Evolutionary conservation across 2,888 invertebrate species (phyloP), one percentile per base, ranked within the genome.

Genomic region (Pachydiplax longipennis): DNA sequence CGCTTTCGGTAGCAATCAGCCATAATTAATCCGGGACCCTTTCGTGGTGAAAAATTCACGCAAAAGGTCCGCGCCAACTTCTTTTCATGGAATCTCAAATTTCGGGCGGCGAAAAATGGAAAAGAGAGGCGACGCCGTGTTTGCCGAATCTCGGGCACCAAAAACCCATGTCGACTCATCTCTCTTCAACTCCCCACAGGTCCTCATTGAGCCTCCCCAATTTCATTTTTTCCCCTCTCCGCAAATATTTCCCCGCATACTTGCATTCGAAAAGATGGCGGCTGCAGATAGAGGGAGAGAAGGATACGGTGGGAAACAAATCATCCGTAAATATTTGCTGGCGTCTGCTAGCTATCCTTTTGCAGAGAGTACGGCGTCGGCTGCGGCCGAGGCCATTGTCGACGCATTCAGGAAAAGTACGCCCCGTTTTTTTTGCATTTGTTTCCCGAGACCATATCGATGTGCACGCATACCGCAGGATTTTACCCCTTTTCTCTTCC

Each of bases 271-370:
- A 87, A 87, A 87, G 87, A 61, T 18, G 31, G 61, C 10, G 44
- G 48, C 13, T 12, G 65, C 35, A 37, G 61, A 22, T 53, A 35
- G 53, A 35, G 37, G 61, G 58, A 31, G 83, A 31, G 83, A 25
- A 18, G 35, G 61, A 61, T 31, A 87, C 58, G 87, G 61, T n/a
- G 87, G 87, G 87, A 87, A 87, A 37, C 87, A 40, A 61, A 87
- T 87, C 87, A 87, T 87, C 87, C 87, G 87, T 87, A 87, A 87
- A 87, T 65, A 87, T 87, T 87, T 87, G 87, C 87, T 58, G 87
- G 61, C 65, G 87, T 87, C 87, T 87, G 87, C 61, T 65, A 61
- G 87, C 65, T 22, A 58, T 61, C 87, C 87, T 87, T 87, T 87
- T 37, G 61, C 22, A 37, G 37, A 73, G 73, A 31, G 31, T 2